Evolutionary conservation across 1,140 invertebrate species (phyloP).

Genomic region (Cepaea nemoralis): DNA sequence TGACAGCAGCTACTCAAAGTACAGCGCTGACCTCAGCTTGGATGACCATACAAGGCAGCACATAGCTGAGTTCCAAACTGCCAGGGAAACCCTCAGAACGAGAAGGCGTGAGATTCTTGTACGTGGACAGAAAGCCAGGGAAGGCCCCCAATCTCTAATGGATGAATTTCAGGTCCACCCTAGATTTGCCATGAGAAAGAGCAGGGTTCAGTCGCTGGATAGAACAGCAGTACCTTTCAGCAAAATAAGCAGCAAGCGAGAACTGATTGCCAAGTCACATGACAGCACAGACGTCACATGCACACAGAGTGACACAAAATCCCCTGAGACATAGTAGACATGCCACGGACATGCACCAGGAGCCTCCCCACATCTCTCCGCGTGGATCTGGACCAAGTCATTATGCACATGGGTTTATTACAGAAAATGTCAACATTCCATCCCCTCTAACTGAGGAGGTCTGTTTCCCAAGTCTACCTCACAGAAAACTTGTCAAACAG

Average conservation of each 20-base stretch:
- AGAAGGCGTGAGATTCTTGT: slow-evolving; percentile 30
- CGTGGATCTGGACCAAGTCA: neutral
- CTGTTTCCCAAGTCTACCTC: neutral
- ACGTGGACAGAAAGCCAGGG: slow-evolving; percentile 19
- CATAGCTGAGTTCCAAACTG: slow-evolving; percentile 33
- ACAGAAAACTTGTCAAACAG: neutral
- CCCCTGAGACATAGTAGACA: neutral
- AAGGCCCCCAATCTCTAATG: slow-evolving; percentile 4
- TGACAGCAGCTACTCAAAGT: neutral
- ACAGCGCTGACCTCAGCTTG: slow-evolving; percentile 28
- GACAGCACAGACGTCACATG: neutral
- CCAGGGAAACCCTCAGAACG: slow-evolving; percentile 26
- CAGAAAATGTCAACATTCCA: slow-evolving; percentile 11
- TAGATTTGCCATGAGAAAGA: neutral
- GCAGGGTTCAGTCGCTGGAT: slow-evolving; percentile 33
- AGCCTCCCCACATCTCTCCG: neutral
- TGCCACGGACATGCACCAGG: neutral
- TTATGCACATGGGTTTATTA: neutral
- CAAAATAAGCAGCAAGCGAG: neutral
- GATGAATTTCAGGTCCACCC: neutral
- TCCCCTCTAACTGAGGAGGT: slow-evolving; percentile 33
- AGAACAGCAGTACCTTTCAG: neutral
- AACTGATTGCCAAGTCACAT: neutral
- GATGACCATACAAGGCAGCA: neutral
- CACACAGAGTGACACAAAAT: neutral